Evolutionary conservation across 2,113 vertebrate genomes (phyloP), one percentile per base, ranked within the genome.

Genomic region (Mustela nigripes): DNA sequence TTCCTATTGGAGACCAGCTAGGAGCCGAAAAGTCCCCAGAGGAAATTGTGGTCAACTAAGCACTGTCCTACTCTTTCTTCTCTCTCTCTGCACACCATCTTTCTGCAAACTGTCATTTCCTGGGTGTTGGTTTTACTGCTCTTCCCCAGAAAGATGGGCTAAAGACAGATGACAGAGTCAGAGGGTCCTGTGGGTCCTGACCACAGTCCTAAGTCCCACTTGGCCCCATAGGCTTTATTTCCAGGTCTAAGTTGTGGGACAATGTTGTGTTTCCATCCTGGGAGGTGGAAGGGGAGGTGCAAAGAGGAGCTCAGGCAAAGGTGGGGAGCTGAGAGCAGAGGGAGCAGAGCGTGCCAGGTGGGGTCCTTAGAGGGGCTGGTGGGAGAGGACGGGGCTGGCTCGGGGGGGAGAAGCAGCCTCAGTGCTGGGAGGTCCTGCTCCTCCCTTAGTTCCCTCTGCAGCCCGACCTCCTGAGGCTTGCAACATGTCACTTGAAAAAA

Each of bases 391-490:
- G 48, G 16, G 62, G 4, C 3, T 65, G 74, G 74, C 36, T 79
- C 7, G 74, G 45, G 69, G 39, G 11, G 28, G 33, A 11, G 39
- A 74, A 91, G 45, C 65, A 39, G 62, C 33, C 5, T 48, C 9
- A 9, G 24, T 0, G 0, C 60, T 39, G 19, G 16, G 21, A 24
- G 60, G 62, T 11, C 11, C 62, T 1, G 4, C 0, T 28, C 24
- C 24, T 19, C 2, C 50, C 73, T 48, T 11, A 11, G 26, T 19
- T 65, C 12, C 36, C 39, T 48, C 1, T 12, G 12, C 21, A 2
- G 21, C 6, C 21, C 1, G 2, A 24, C 11, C 9, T 31, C 11
- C 62, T 7, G 18, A 21, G 36, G 62, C 62, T 10, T 28, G 21
- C 14, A 63, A n/a, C 42, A 85, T 28, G 21, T 28, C 65, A 33